Percentiles rank a stretch among this genome's conserved stretches.
phyloP scores from a whole-genome alignment of 2,888 invertebrate genomes.

The Lycaena phlaeas region DNA sequence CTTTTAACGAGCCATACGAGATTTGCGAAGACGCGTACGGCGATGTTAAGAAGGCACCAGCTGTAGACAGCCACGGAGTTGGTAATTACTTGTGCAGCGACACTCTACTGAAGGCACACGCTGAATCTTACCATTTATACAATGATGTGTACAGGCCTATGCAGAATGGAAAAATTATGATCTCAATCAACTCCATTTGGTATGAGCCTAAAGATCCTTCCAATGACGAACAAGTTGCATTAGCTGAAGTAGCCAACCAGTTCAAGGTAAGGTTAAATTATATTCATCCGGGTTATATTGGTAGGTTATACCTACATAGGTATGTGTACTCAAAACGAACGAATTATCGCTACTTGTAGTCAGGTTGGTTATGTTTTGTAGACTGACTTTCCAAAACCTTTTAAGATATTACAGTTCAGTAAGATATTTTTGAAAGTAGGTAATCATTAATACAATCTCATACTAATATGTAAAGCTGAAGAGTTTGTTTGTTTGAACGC shows the following conservation, averaged over 20 bases:
- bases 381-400: background rate
- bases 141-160: conserved; percentile 68
- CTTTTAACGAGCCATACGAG: conserved; percentile 78
- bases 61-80: conserved; percentile 66
- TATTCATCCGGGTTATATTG: no score
- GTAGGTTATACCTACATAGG: no score
- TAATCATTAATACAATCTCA: no score
- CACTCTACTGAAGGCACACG: conserved; percentile 77
- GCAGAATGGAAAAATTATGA: conserved; percentile 72
- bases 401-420: no score
- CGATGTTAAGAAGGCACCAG: conserved; percentile 65
- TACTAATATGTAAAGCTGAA: no score
- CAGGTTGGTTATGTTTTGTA: conserved; percentile 1
- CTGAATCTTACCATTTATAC: conserved; percentile 76
- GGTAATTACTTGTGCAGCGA: conserved; percentile 78
- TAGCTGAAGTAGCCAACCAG: conserved; percentile 66
- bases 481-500: no score
- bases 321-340: no score
- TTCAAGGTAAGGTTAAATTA: conserved; percentile 56
- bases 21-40: conserved; percentile 71
- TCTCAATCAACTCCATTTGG: conserved; percentile 69
- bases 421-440: no score
- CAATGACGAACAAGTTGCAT: conserved; percentile 47
- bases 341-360: no score
- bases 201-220: conserved; percentile 59